These are phyloP conservation scores for Drosophila mulleri DNA, from an alignment of 2,888 invertebrate genomes.

Conservation along the genomic window DNA sequence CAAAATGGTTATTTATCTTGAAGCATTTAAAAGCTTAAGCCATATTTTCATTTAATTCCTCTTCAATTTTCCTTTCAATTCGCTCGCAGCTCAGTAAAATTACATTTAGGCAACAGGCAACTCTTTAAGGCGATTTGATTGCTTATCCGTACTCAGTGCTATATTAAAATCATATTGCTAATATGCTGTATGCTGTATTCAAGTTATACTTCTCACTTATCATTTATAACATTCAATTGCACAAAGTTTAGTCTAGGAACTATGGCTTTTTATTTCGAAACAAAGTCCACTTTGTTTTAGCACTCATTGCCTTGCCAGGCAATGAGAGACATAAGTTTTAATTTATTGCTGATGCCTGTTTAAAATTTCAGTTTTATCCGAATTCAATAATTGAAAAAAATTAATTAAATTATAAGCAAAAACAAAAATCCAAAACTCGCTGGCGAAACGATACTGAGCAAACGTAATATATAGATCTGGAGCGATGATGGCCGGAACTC, in stretches of 20 bases:
- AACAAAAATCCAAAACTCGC: not conserved
- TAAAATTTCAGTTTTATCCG: conserved; percentile 14
- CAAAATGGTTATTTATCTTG: no score
- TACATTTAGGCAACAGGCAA: not conserved
- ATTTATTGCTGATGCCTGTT: not conserved
- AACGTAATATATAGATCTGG: not conserved
- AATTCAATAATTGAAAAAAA: not conserved
- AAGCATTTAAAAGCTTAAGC: not conserved
- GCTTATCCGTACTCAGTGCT: not conserved
- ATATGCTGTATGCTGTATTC: no score
- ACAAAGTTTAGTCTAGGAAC: no score
- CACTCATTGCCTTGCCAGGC: not conserved
- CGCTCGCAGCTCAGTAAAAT: not conserved
- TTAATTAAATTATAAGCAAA: not conserved
- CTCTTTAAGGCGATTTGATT: not conserved
- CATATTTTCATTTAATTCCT: not conserved
- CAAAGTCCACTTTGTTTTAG: not conserved
- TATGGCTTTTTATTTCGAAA: not conserved
- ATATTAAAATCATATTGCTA: no score
- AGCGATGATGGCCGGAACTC: conserved; percentile 32
- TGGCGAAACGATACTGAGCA: not conserved
- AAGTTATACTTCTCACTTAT: no score
- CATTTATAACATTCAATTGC: no score
- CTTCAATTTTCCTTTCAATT: no score
- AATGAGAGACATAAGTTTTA: not conserved